A percentile compares a stretch with the other conserved stretches of the same genome.
These are phyloP conservation scores for Epizoanthus stellaris DNA, from an alignment of 92 coral and sea anemone genomes.

Conservation along the genomic window DNA sequence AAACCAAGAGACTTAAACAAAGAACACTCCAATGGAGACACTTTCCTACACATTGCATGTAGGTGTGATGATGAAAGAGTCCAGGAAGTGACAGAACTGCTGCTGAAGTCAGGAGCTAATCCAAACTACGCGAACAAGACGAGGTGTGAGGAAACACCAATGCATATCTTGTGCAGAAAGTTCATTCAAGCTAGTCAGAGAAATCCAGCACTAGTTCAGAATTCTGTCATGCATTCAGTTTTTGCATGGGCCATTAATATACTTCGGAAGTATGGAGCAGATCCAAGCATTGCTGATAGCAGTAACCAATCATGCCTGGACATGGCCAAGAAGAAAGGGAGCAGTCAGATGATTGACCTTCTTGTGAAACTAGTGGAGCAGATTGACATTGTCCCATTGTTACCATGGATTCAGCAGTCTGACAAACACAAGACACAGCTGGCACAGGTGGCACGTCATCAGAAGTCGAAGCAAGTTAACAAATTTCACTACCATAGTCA, in stretches of 20 bases:
- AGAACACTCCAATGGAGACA: background rate
- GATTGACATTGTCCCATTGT: background rate
- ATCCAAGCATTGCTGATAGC: background rate
- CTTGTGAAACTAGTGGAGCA: background rate
- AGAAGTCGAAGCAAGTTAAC: background rate
- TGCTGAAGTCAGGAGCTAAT: background rate
- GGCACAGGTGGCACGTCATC: background rate
- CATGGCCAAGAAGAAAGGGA: background rate
- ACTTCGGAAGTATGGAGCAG: background rate
- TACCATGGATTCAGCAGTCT: background rate
- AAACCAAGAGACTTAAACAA: background rate
- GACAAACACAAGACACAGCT: background rate
- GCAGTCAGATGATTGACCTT: background rate
- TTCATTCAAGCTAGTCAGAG: no score
- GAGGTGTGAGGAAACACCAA: background rate
- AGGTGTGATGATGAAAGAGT: background rate
- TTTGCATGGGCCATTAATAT: background rate
- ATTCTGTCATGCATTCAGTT: background rate
- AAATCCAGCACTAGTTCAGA: background rate
- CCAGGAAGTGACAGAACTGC: background rate
- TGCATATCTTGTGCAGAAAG: background rate
- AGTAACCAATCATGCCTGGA: background rate
- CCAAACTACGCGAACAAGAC: background rate
- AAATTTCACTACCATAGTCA: background rate
- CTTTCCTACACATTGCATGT: background rate